These are phyloP conservation scores for Andrena camellia DNA, from an alignment of 2,888 invertebrate genomes.

Conservation along the genomic window DNA sequence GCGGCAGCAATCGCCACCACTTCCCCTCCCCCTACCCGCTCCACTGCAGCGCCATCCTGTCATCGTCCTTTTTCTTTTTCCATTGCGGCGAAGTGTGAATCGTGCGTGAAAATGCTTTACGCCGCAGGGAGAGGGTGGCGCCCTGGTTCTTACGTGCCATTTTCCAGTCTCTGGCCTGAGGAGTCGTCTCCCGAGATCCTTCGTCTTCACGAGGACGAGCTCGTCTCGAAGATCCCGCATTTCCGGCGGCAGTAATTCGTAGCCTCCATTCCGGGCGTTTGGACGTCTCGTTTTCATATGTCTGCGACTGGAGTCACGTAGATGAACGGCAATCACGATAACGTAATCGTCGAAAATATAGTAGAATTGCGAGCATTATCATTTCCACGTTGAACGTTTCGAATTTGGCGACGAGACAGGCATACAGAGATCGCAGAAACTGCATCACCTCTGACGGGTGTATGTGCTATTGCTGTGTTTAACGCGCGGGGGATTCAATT, in stretches of 20 bases:
- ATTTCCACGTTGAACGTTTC: slow-evolving; percentile 15
- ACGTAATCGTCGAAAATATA: slow-evolving; percentile 37
- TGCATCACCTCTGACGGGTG: slow-evolving; percentile 1
- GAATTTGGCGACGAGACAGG: neutral
- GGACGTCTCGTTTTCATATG: slow-evolving; percentile 62
- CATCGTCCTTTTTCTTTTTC: neutral
- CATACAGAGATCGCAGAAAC: neutral
- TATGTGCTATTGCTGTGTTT: slow-evolving; percentile 29
- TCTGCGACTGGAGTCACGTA: slow-evolving; percentile 14
- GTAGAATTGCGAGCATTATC: slow-evolving; percentile 17
- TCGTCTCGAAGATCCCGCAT: slow-evolving; percentile 32
- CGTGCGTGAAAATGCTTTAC: slow-evolving; percentile 66
- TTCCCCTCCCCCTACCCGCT: neutral
- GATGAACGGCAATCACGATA: slow-evolving; percentile 34
- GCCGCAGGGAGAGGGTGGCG: neutral
- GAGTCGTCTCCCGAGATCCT: slow-evolving; percentile 27
- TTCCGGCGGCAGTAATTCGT: slow-evolving; percentile 64
- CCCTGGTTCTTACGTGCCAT: slow-evolving; percentile 37
- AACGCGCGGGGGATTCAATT: slow-evolving; percentile 5
- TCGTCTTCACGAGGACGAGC: slow-evolving; percentile 10
- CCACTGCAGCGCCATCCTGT: neutral
- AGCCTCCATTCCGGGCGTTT: slow-evolving; percentile 58
- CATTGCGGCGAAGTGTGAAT: slow-evolving; percentile 53
- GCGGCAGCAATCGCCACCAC: slow-evolving; percentile 12
- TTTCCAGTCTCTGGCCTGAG: slow-evolving; percentile 19